Percentiles rank a stretch among this genome's conserved stretches.
Evolutionary conservation across 1,140 invertebrate species (phyloP).

Genomic region (Lethrus apterus): DNA sequence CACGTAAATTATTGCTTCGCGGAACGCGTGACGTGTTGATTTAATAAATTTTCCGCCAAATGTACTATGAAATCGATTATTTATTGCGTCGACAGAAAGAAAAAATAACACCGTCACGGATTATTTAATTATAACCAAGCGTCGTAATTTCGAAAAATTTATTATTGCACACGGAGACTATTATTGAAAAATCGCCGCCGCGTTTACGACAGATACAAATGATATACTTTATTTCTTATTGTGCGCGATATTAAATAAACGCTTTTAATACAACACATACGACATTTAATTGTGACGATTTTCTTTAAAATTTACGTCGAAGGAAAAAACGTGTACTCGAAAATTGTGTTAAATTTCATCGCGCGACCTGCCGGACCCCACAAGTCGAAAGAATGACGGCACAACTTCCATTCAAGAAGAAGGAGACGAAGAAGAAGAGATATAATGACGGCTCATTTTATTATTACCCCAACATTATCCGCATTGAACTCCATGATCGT

Average conservation of each 20-base stretch:
- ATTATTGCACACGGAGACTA: not conserved
- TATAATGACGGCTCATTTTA: conserved; percentile 12
- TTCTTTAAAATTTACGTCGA: not conserved
- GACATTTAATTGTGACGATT: not conserved
- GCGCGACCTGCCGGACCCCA: conserved; percentile 9
- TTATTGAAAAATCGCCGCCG: not conserved
- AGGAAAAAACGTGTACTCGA: conserved; percentile 8
- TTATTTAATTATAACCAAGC: not conserved
- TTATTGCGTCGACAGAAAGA: not conserved
- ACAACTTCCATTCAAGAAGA: too few relatives aligned
- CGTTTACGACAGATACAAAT: conserved; percentile 8
- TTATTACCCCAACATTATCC: conserved; percentile 12
- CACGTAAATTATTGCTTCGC: too few relatives aligned
- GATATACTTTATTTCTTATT: conserved; percentile 9
- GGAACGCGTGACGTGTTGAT: too few relatives aligned
- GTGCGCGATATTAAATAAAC: conserved; percentile 4
- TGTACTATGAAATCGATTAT: conserved; percentile 3
- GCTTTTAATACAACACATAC: not conserved
- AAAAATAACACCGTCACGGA: conserved; percentile 1
- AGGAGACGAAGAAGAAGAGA: conserved; percentile 4
- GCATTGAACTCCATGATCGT: conserved; percentile 9
- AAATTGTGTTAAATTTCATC: conserved; percentile 15
- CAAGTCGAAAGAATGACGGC: conserved; percentile 3
- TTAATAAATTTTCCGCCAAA: not conserved
- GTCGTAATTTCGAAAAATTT: not conserved